Percentiles rank a stretch among this genome's conserved stretches.
phyloP scores from a whole-genome alignment of 2,113 vertebrate species.

The Tiliqua scincoides region DNA sequence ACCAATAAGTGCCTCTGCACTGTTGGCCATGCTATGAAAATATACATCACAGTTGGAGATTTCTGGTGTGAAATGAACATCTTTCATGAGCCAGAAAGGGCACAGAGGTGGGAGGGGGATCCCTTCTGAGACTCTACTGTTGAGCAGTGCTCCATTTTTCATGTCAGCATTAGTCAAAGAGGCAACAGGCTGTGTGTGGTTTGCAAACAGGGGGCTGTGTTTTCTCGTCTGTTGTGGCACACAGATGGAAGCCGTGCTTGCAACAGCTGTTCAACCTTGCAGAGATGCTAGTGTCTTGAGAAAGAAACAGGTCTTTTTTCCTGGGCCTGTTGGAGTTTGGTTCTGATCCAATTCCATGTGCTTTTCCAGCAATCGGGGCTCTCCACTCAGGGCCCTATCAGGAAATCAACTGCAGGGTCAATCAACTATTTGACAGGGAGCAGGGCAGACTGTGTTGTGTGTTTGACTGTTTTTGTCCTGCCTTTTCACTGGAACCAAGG shows the following conservation, averaged over 20 bases:
- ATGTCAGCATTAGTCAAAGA: slow-evolving; percentile 33
- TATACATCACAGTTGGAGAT: slow-evolving; percentile 24
- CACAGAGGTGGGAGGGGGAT: neutral
- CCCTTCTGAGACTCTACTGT: slow-evolving; percentile 6
- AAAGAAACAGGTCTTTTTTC: neutral
- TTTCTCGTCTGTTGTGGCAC: slow-evolving; percentile 31
- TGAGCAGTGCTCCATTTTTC: neutral
- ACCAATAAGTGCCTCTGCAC: slow-evolving; percentile 11
- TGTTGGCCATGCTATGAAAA: neutral
- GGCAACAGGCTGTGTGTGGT: neutral
- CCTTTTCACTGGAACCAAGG: too few species aligned
- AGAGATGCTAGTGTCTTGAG: neutral
- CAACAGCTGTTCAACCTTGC: neutral
- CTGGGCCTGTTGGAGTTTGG: neutral
- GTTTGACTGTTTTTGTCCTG: too few species aligned
- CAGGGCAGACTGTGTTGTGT: too few species aligned
- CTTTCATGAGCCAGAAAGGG: neutral
- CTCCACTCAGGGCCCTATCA: neutral
- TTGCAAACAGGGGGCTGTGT: neutral
- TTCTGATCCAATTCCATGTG: neutral
- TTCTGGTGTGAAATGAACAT: slow-evolving; percentile 40
- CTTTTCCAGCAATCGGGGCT: neutral
- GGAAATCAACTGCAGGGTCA: neutral
- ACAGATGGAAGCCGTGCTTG: neutral
- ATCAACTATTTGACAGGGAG: too few species aligned